phyloP scores from a whole-genome alignment of 1,140 invertebrate genomes.

The Venustaconcha ellipsiformis region DNA sequence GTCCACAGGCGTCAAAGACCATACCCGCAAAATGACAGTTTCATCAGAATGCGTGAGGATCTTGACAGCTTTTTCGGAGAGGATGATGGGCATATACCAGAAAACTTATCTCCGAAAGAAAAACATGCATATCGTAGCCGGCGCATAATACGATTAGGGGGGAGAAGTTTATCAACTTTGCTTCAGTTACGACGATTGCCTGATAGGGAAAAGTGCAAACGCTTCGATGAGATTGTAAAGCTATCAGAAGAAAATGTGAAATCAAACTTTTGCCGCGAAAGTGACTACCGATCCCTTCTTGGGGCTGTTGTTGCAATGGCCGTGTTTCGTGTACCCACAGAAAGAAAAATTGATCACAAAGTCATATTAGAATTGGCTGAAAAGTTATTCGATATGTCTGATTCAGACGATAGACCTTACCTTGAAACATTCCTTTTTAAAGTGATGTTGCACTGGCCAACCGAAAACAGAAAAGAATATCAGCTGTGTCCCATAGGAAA shows the following conservation, averaged over 20 bases:
- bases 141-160: constrained; percentile 29
- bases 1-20: constrained; percentile 1
- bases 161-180: constrained; percentile 25
- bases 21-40: constrained; percentile 2
- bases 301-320: constrained; percentile 10
- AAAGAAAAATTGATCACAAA: not conserved
- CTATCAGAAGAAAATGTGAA: constrained; percentile 16
- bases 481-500: constrained; percentile 10
- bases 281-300: constrained; percentile 24
- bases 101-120: constrained; percentile 14
- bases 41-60: constrained; percentile 26
- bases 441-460: constrained; percentile 44
- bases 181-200: constrained; percentile 15
- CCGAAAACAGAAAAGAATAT: constrained; percentile 11
- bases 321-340: too few relatives aligned
- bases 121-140: constrained; percentile 33
- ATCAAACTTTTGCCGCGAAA: constrained; percentile 5
- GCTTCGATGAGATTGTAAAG: not conserved
- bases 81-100: constrained; percentile 30
- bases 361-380: constrained; percentile 24
- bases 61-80: constrained; percentile 44
- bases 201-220: too few relatives aligned
- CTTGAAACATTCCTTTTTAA: constrained; percentile 39
- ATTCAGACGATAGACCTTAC: constrained; percentile 13
- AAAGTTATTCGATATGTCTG: constrained; percentile 7